A percentile compares a stretch with the other conserved stretches of the same genome.
phyloP scores from a whole-genome alignment of 2,797 vertebrate species.

The Premnoplex brunnescens region DNA sequence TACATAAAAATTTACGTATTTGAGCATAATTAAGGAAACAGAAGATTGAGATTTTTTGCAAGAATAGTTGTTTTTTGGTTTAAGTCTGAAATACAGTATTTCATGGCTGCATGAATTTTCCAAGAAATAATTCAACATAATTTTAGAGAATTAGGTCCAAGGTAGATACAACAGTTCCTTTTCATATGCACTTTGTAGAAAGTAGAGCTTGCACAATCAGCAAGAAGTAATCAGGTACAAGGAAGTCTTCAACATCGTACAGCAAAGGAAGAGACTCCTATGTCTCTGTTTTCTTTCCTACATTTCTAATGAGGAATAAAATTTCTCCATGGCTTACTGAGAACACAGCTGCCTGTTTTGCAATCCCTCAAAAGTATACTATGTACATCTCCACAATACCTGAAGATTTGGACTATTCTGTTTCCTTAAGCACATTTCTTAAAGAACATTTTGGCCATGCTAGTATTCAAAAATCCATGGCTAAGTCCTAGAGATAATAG shows the following conservation, averaged over 20 bases:
- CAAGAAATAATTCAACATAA: background rate
- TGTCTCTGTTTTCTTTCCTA: background rate
- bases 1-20: background rate
- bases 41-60: background rate
- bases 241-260: background rate
- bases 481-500: background rate
- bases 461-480: background rate
- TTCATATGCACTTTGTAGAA: background rate
- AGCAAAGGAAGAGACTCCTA: constrained; percentile 4
- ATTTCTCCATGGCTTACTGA: background rate
- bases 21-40: background rate
- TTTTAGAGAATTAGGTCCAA: background rate
- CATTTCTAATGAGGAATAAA: background rate
- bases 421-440: background rate
- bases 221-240: background rate
- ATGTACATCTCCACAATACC: background rate
- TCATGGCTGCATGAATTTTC: background rate
- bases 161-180: background rate
- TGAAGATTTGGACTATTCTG: background rate
- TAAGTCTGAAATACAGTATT: background rate
- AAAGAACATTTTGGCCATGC: background rate
- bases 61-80: background rate
- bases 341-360: background rate
- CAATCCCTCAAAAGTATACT: background rate
- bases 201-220: background rate